A percentile compares a stretch with the other conserved stretches of the same genome.
phyloP scores from a whole-genome alignment of 2,888 invertebrate genomes.

The Watsonalla cultraria region DNA sequence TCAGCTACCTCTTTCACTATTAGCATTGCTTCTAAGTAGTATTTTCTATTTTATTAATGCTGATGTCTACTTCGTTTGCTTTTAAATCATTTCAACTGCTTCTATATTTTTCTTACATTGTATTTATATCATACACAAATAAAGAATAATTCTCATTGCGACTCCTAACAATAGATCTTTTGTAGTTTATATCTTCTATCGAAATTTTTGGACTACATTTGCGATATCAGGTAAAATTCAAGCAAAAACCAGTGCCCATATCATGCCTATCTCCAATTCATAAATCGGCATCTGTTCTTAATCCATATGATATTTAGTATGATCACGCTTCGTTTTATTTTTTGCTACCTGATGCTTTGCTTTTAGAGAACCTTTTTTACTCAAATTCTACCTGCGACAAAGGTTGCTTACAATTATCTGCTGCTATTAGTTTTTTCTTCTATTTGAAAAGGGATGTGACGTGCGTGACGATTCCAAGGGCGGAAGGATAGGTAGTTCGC shows the following conservation, averaged over 20 bases:
- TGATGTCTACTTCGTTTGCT: no score
- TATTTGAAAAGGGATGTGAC: constrained; percentile 67
- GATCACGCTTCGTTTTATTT: constrained; percentile 61
- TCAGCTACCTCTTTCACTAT: constrained; percentile 2
- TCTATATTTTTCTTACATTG: no score
- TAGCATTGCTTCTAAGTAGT: background rate
- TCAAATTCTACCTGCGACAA: constrained; percentile 63
- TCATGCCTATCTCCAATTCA: constrained; percentile 49
- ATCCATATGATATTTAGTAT: constrained; percentile 53
- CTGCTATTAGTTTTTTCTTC: constrained; percentile 47
- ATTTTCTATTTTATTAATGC: no score
- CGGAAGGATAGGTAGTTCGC: constrained; percentile 70
- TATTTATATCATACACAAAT: no score
- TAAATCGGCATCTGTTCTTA: constrained; percentile 66
- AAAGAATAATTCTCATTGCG: background rate
- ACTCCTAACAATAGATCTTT: background rate
- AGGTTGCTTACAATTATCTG: constrained; percentile 52
- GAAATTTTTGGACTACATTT: constrained; percentile 23
- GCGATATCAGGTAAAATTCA: constrained; percentile 36
- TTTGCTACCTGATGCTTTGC: constrained; percentile 47
- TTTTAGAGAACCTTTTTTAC: constrained; percentile 51
- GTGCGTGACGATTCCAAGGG: constrained; percentile 70
- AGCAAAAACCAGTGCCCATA: constrained; percentile 46
- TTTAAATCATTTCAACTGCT: no score
- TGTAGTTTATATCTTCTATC: constrained; percentile 6